A percentile compares a stretch with the other conserved stretches of the same genome.
phyloP scores from a whole-genome alignment of 2,797 vertebrate species.

The Bradypodion ventrale region DNA sequence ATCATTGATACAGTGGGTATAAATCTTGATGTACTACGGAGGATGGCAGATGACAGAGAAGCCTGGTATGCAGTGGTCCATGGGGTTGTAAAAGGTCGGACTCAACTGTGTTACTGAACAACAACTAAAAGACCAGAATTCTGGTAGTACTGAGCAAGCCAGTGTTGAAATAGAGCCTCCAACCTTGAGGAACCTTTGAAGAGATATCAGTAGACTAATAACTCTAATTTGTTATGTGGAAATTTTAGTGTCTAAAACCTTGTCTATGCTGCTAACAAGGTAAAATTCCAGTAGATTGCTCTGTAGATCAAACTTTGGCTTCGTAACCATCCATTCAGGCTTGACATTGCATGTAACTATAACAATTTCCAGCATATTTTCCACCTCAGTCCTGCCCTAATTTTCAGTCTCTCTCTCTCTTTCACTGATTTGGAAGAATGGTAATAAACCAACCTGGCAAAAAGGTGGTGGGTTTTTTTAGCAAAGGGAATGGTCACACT shows the following conservation, averaged over 20 bases:
- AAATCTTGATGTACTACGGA: too few species aligned
- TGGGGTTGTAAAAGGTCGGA: too few species aligned
- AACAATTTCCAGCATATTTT: slow-evolving; percentile 7
- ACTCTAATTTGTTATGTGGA: slow-evolving; percentile 13
- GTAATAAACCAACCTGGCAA: slow-evolving; percentile 33
- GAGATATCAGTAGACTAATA: neutral
- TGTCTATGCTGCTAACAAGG: neutral
- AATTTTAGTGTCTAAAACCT: neutral
- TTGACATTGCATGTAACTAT: slow-evolving; percentile 1
- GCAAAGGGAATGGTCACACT: slow-evolving; percentile 18
- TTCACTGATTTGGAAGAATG: slow-evolving; percentile 18
- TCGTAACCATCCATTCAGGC: slow-evolving; percentile 10
- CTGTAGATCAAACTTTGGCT: slow-evolving; percentile 16
- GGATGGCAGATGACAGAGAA: too few species aligned
- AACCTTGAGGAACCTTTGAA: neutral
- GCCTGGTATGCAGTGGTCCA: too few species aligned
- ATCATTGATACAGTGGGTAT: too few species aligned
- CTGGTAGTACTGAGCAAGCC: too few species aligned
- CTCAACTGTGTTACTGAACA: too few species aligned
- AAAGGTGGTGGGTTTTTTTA: neutral
- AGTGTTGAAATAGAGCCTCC: neutral
- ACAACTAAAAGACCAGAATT: too few species aligned
- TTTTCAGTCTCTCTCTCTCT: slow-evolving; percentile 15
- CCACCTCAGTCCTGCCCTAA: neutral
- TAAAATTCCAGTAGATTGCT: slow-evolving; percentile 8